phyloP scores from a whole-genome alignment of 92 coral and sea anemone genomes.

The Actinostola sp. region DNA sequence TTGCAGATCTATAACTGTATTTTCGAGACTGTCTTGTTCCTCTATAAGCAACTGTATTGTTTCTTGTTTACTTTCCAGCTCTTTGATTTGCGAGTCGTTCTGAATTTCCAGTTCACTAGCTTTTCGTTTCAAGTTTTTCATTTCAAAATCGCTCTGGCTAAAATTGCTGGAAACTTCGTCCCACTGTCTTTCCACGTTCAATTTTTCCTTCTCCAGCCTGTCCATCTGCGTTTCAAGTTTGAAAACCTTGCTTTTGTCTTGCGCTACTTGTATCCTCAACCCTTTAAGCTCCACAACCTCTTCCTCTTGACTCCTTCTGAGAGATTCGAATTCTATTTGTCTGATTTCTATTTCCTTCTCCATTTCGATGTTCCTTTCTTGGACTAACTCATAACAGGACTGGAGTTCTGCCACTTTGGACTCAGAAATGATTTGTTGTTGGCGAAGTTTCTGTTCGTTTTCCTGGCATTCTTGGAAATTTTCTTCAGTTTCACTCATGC shows the following conservation, averaged over 20 bases:
- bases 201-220: conserved; percentile 70
- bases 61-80: conserved; percentile 70
- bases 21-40: conserved; percentile 66
- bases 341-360: conserved; percentile 71
- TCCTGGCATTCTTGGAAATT: conserved; percentile 60
- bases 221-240: conserved; percentile 70
- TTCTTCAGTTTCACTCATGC: conserved; percentile 54
- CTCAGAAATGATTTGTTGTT: conserved; percentile 63
- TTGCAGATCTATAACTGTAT: conserved; percentile 62
- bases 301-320: conserved; percentile 65
- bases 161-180: conserved; percentile 47
- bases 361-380: conserved; percentile 61
- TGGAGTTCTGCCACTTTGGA: conserved; percentile 76
- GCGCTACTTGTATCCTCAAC: conserved; percentile 58
- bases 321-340: conserved; percentile 63
- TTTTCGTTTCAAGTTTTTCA: conserved; percentile 55
- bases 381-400: conserved; percentile 57
- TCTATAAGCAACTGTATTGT: conserved; percentile 58
- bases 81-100: conserved; percentile 65
- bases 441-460: conserved; percentile 66
- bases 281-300: conserved; percentile 59
- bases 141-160: conserved; percentile 52
- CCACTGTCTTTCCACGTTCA: conserved; percentile 52
- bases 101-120: conserved; percentile 69
- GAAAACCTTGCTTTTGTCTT: conserved; percentile 58